phyloP scores from a whole-genome alignment of 2,113 vertebrate species.

The Odontophorus gujanensis region DNA sequence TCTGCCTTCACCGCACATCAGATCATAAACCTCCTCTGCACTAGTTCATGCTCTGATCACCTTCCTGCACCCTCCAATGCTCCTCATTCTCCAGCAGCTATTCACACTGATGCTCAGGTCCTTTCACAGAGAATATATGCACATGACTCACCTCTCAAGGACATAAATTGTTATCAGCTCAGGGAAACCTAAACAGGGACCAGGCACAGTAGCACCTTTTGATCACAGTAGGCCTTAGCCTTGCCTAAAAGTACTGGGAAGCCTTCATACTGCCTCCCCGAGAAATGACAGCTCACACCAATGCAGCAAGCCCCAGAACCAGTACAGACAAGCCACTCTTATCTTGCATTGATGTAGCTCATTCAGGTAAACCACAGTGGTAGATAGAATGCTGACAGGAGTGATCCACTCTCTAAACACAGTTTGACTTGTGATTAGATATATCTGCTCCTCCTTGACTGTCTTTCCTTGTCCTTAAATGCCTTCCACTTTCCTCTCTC shows the following conservation, averaged over 20 bases:
- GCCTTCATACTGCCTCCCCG: no score
- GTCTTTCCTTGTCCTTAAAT: constrained; percentile 15
- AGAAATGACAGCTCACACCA: background rate
- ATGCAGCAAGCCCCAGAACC: background rate
- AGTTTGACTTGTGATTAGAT: background rate
- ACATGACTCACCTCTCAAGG: background rate
- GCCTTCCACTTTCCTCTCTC: background rate
- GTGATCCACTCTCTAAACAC: background rate
- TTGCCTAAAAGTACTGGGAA: background rate
- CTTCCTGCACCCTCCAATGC: background rate
- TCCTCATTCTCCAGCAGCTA: background rate
- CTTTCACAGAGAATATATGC: fast-evolving
- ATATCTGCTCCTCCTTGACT: background rate
- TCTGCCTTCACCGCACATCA: background rate
- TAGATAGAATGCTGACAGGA: background rate
- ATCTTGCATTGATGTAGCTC: fast-evolving
- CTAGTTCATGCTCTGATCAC: background rate
- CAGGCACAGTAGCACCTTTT: background rate
- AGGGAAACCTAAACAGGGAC: background rate
- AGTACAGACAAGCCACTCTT: fast-evolving
- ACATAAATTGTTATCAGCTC: background rate
- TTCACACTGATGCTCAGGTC: background rate
- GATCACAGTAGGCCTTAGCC: background rate
- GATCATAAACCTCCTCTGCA: background rate
- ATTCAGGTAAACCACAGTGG: background rate